Evolutionary conservation across 2,888 invertebrate genomes (phyloP).

Genomic region (Chrysolina haemoptera): DNA sequence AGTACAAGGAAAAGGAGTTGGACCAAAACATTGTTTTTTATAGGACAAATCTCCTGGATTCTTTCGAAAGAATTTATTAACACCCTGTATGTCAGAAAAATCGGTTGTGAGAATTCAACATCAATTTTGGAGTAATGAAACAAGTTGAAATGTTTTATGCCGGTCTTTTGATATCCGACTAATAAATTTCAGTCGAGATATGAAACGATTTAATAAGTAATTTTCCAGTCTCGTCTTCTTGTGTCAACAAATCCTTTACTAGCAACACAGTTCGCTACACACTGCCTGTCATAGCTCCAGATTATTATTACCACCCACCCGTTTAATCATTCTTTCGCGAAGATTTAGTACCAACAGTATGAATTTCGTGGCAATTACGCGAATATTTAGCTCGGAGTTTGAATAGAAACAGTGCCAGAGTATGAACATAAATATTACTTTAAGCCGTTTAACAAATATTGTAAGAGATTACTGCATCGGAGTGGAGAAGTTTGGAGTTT

Average conservation of each 20-base stretch:
- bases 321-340: constrained; percentile 21
- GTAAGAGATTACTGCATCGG: constrained; percentile 47
- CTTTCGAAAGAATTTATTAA: too few species aligned
- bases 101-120: too few species aligned
- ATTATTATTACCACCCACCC: constrained; percentile 5
- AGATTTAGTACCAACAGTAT: constrained; percentile 25
- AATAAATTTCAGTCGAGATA: background rate
- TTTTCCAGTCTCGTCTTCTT: background rate
- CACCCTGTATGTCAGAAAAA: too few species aligned
- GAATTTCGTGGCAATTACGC: constrained; percentile 33
- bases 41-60: too few species aligned
- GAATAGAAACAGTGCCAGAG: constrained; percentile 35
- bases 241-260: background rate
- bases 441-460: constrained; percentile 52
- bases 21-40: too few species aligned
- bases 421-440: constrained; percentile 50
- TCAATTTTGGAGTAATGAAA: background rate
- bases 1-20: too few species aligned
- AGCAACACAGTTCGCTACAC: background rate
- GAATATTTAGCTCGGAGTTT: constrained; percentile 36
- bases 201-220: background rate
- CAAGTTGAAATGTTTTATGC: too few species aligned
- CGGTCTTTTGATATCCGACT: background rate
- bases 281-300: constrained; percentile 6
- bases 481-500: constrained; percentile 44